Evolutionary conservation across 2,888 invertebrate species (phyloP).

Genomic region (Parnassius orleans): DNA sequence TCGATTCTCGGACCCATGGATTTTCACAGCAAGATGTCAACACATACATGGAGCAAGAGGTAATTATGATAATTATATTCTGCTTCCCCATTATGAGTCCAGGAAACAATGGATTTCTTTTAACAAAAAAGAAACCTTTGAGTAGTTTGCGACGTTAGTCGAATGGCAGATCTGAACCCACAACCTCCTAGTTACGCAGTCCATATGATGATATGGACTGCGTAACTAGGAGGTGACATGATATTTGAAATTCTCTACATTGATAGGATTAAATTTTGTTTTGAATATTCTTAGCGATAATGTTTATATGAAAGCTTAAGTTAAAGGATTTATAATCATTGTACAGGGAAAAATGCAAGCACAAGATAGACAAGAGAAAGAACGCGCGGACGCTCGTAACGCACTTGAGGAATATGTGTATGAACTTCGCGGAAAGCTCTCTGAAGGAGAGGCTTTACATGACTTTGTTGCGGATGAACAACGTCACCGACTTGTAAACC

Average conservation of each 20-base stretch:
- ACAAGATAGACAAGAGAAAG: conserved; percentile 95
- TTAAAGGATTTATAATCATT: background rate
- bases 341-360: conserved; percentile 88
- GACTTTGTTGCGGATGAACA: conserved; percentile 88
- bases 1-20: conserved; percentile 88
- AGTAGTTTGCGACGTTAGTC: too few relatives aligned
- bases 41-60: conserved; percentile 89
- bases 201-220: too few relatives aligned
- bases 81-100: too few relatives aligned
- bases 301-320: too few relatives aligned
- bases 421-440: conserved; percentile 94
- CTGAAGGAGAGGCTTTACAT: conserved; percentile 87
- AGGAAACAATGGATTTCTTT: too few relatives aligned
- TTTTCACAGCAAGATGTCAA: conserved; percentile 87
- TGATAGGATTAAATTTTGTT: too few relatives aligned
- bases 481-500: conserved; percentile 81
- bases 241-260: too few relatives aligned
- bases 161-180: too few relatives aligned
- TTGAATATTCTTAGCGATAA: too few relatives aligned
- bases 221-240: too few relatives aligned
- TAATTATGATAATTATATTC: conserved; percentile 44
- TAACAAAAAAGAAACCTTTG: too few relatives aligned
- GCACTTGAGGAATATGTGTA: conserved; percentile 99
- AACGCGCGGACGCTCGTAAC: conserved; percentile 97
- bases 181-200: too few relatives aligned